phyloP scores from a whole-genome alignment of 2,888 invertebrate species.

The Tortrix viridana region DNA sequence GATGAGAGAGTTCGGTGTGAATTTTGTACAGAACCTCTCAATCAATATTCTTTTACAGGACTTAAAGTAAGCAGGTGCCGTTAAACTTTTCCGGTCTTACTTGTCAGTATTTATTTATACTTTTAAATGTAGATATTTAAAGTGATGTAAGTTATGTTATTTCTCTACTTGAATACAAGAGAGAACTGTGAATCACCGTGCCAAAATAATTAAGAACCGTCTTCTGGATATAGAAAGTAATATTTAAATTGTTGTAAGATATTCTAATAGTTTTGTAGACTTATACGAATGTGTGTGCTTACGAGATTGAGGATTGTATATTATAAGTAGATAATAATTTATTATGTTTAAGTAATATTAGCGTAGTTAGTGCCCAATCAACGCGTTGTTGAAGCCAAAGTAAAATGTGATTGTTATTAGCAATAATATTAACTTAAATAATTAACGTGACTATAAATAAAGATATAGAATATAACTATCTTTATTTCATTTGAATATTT shows the following conservation, averaged over 20 bases:
- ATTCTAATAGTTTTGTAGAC: constrained; percentile 34
- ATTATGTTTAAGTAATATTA: constrained; percentile 33
- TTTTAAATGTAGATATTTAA: constrained; percentile 2
- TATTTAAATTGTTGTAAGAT: constrained; percentile 26
- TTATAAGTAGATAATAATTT: constrained; percentile 18
- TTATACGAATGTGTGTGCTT: constrained; percentile 26
- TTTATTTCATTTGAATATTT: too few relatives aligned
- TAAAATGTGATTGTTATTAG: constrained; percentile 67
- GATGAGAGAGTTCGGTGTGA: too few relatives aligned
- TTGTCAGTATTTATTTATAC: constrained; percentile 4
- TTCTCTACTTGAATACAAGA: constrained; percentile 43
- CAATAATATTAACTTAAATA: constrained; percentile 47
- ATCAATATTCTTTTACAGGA: too few relatives aligned
- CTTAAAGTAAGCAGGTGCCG: too few relatives aligned
- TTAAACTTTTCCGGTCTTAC: neutral
- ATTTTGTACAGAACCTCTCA: too few relatives aligned
- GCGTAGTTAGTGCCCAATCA: constrained; percentile 28
- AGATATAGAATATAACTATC: constrained; percentile 20
- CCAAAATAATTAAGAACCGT: constrained; percentile 58
- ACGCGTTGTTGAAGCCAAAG: constrained; percentile 52
- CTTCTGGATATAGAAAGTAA: constrained; percentile 37
- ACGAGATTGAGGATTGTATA: constrained; percentile 19
- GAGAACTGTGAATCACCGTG: constrained; percentile 64
- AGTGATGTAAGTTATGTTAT: constrained; percentile 34
- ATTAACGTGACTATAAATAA: constrained; percentile 37